These are phyloP conservation scores for Paracanthobrama guichenoti DNA, from an alignment of 2,113 vertebrate genomes.

Conservation along the genomic window DNA sequence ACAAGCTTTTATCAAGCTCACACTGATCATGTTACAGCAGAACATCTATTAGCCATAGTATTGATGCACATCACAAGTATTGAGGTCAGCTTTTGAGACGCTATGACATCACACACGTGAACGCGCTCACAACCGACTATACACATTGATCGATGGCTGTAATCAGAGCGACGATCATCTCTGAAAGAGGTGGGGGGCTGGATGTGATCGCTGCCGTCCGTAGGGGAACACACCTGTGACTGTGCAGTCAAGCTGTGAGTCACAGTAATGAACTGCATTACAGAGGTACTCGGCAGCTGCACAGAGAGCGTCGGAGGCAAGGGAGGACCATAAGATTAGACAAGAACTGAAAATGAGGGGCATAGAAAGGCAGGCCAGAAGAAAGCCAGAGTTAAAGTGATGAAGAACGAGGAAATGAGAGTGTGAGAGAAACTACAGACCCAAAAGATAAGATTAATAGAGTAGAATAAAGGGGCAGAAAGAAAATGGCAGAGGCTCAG, in stretches of 20 bases:
- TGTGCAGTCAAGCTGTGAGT: slow-evolving; percentile 54
- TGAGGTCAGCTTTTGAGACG: neutral
- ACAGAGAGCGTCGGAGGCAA: slow-evolving; percentile 43
- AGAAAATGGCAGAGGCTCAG: neutral
- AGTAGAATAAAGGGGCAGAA: neutral
- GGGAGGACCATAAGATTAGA: slow-evolving; percentile 13
- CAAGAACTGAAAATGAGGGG: neutral
- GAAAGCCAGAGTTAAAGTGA: neutral
- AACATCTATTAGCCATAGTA: neutral
- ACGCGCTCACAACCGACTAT: neutral
- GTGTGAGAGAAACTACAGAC: slow-evolving; percentile 10
- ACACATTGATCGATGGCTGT: slow-evolving; percentile 18
- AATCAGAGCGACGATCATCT: slow-evolving; percentile 30
- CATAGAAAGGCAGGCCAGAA: slow-evolving; percentile 5
- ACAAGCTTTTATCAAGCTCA: neutral
- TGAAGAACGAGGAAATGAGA: slow-evolving; percentile 16
- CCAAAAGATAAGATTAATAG: slow-evolving; percentile 11
- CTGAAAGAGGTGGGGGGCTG: neutral
- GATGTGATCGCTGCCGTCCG: slow-evolving; percentile 11
- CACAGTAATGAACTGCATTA: slow-evolving; percentile 61
- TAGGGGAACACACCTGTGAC: slow-evolving; percentile 43
- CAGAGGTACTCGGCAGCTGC: slow-evolving; percentile 50
- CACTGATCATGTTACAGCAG: slow-evolving; percentile 1
- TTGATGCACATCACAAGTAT: neutral
- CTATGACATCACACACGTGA: slow-evolving; percentile 9